Percentiles rank a stretch among this genome's conserved stretches.
Conservation (phyloP, 2,797 vertebrate genomes). For the Nyctalus aviator region DNA sequence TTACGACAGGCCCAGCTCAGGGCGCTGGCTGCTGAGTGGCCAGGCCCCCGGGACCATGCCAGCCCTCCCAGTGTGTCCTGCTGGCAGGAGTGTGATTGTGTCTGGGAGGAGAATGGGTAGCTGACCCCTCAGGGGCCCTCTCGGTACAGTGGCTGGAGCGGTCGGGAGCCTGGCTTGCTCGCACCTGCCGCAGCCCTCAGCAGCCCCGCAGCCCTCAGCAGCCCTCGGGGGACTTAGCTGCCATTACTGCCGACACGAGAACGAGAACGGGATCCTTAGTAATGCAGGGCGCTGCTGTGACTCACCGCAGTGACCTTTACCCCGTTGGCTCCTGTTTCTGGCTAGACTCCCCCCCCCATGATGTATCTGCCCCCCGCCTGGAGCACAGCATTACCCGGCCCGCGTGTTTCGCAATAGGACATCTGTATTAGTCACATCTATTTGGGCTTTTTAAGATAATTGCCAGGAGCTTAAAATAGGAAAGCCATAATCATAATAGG, state of each 20-base stretch:
- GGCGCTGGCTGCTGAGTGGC: background rate
- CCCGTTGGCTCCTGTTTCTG: background rate
- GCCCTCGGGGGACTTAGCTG: background rate
- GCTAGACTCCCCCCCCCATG: background rate
- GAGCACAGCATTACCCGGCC: background rate
- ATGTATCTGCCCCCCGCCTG: background rate
- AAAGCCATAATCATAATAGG: background rate
- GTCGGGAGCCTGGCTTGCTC: background rate
- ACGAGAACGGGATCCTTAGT: background rate
- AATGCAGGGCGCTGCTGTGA: background rate
- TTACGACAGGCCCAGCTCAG: slow-evolving; percentile 49
- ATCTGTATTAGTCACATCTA: background rate
- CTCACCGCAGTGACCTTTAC: background rate
- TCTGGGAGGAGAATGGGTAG: background rate
- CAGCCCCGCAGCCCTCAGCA: too few species aligned
- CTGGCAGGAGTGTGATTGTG: background rate
- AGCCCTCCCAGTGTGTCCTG: background rate
- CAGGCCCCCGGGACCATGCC: background rate
- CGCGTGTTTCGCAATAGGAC: background rate
- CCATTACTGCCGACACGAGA: background rate
- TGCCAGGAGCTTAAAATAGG: slow-evolving; percentile 34
- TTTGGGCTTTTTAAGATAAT: slow-evolving; percentile 54
- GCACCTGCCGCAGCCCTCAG: too few species aligned
- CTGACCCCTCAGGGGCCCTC: background rate
- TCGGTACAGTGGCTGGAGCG: background rate